phyloP scores from a whole-genome alignment of 2,113 vertebrate genomes.

The pig (Sus scrofa) region DNA sequence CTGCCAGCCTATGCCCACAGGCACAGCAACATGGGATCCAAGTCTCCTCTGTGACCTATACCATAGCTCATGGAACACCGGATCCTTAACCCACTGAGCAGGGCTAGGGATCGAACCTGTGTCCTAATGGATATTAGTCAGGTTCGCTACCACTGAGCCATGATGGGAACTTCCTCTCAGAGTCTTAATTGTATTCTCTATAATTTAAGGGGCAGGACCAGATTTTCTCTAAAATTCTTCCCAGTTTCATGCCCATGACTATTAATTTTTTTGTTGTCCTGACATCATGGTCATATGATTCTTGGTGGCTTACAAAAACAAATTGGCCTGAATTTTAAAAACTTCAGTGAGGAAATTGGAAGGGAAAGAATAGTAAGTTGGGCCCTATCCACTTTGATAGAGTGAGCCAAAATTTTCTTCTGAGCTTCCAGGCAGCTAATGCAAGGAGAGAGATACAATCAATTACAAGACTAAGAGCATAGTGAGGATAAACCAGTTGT shows the following conservation, averaged over 20 bases:
- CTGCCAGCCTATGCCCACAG: no score
- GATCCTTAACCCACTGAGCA: no score
- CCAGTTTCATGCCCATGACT: not conserved
- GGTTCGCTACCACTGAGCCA: no score
- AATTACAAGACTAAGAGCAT: not conserved
- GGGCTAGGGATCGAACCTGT: no score
- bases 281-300: not conserved
- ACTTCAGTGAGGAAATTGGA: not conserved
- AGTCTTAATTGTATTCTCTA: not conserved
- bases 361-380: not conserved
- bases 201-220: not conserved
- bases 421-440: not conserved
- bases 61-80: no score
- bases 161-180: no score
- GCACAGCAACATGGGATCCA: no score
- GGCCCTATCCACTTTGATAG: not conserved
- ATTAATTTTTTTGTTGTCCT: not conserved
- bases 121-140: no score
- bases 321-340: not conserved
- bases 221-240: not conserved
- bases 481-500: not conserved
- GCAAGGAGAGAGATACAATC: not conserved
- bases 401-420: not conserved
- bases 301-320: slow-evolving; percentile 5
- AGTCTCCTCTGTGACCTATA: no score